Conservation (phyloP, 2,113 vertebrate genomes). For the Bombycilla garrulus region DNA sequence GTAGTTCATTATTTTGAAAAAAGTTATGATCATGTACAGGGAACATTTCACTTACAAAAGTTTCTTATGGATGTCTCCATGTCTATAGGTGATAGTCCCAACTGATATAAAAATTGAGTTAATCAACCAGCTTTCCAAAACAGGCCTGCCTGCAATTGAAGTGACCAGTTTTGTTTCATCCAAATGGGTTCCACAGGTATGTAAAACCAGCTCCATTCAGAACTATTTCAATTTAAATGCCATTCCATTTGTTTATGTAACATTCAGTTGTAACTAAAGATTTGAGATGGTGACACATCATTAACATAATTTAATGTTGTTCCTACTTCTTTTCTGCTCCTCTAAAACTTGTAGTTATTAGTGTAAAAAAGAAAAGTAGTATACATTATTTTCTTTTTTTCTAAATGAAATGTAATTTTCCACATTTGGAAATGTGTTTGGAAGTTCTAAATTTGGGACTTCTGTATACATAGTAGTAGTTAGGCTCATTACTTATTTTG, state of each 20-base stretch:
- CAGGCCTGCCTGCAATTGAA: slow-evolving; percentile 89
- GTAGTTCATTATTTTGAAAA: background rate
- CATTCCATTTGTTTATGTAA: background rate
- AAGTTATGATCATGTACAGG: background rate
- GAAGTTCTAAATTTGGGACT: background rate
- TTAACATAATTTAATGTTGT: background rate
- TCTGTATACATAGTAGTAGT: background rate
- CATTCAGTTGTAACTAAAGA: background rate
- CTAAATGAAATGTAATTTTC: background rate
- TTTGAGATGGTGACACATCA: background rate
- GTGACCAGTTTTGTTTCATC: slow-evolving; percentile 95
- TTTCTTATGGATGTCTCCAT: background rate
- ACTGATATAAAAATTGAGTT: slow-evolving; percentile 90
- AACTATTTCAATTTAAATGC: background rate
- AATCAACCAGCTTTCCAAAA: slow-evolving; percentile 89
- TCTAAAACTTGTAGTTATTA: background rate
- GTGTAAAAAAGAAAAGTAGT: background rate
- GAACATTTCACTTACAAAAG: background rate
- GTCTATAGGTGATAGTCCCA: slow-evolving; percentile 85
- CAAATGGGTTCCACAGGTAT: slow-evolving; percentile 95
- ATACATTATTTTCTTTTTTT: background rate
- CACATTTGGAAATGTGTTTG: background rate
- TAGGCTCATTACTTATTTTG: background rate
- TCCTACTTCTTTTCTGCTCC: background rate
- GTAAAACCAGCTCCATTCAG: background rate